Evolutionary conservation across 2,888 invertebrate genomes (phyloP), one percentile per base, ranked within the genome.

Genomic region (Luperina testacea): DNA sequence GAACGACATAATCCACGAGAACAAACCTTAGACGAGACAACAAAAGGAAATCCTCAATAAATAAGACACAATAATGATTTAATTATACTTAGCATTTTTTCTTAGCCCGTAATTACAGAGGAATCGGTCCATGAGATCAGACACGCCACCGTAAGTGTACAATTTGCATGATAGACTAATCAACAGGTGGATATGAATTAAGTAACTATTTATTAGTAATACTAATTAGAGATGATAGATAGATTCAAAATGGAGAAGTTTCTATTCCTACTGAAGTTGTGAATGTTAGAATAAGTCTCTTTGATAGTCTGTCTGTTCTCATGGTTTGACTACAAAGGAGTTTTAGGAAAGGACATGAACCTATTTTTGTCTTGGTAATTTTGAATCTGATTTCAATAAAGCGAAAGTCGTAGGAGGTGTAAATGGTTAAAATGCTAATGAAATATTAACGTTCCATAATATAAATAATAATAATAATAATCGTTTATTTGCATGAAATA

Each of bases 121-220:
- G 87, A 90, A 91, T 79, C 89, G 74, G 82, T 71, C 87, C 90
- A 89, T 92, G 85, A 88, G 88, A 88, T 87, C 84, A 85, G 81
- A 74, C 88, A 91, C 86, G 84, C 83, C 70, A 84, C 81, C 81
- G 86, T 87, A 87, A 88, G 88, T 85, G 67, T 81, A 77, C 65
- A 72, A 87, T 91, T 87, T 89, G 86, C 88, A 91, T 91, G 81
- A 81, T 78, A 42, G 27, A 77, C 51, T 82, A 85, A 89, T 83
- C 78, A 77, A 72, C 61, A 53, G 64, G 69, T 64, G 64, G 64
- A 63, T 45, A 24, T 24, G 42, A 68, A 77, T 71, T 67, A 32
- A 32, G 32, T 32, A 65, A 57, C 38, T 42, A 64, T 57, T 57
- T 38, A 68, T 75, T 68, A 8, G 24, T 53, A 27, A n/a, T 61